Base-by-base conservation (phyloP, 2,797 vertebrate species). In the Melanogrammus aeglefinus region DNA sequence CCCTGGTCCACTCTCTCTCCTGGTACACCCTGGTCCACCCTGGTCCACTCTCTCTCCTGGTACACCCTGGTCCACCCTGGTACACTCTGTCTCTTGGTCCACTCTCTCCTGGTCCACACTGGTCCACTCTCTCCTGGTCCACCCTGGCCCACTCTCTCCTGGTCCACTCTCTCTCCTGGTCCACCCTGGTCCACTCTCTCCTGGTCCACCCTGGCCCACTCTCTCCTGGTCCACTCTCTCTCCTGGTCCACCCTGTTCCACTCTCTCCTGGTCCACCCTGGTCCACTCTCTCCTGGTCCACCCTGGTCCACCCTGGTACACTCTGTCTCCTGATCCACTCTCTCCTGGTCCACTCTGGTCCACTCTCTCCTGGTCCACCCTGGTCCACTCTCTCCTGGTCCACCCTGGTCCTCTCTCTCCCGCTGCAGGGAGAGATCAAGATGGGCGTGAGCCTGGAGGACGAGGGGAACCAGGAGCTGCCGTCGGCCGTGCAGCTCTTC, bases 381-480 rank as follows among this genome's bases (percentile, higher is more conserved):
- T 39, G 38, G 41, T 44, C 41, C 9, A 35, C 4, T 14, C 10
- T 44, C 12, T 18, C 7, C 14, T 72, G 35, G 76, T 41, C 27
- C 63, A 6, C 29, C n/a, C 31, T 36, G 6, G 27, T 44, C 12
- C 38, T 44, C 36, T 5, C 18, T 18, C 47, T 88, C 35, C 85
- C 79, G 86, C 81, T 86, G 72, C 87, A 99, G 97, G 97, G 97
- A 87, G 97, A 98, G 94, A 96, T 99, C 84, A 99, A 99, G 93
- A 95, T 99, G 81, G 95, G 96, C 0, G 96, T 99, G 93, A 95
- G 96, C 93, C 96, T 99, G 91, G 97, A 98, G 95, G 97, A 99
- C 91, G 97, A 98, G 94, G 96, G 95, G 84, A 99, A 98, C 93
- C 96, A 96, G 94, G 97, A 99, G 87, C 95, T 99, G 92, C 97